Base-by-base conservation (phyloP, 2,113 vertebrate species). In the Ailurus styani region DNA sequence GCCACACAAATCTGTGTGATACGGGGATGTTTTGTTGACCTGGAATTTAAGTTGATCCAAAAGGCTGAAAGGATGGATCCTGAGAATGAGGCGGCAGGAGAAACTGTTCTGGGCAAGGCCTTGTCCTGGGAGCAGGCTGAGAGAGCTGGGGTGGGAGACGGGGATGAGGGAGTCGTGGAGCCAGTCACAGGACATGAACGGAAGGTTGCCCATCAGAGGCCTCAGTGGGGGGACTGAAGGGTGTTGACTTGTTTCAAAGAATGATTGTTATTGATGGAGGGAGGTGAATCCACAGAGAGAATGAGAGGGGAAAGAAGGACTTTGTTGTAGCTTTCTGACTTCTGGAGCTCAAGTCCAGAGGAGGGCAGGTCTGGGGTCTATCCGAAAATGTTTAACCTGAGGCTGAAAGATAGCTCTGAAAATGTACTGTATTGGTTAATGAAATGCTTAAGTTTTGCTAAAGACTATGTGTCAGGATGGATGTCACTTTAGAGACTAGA, bases 401-500 rank as follows among this genome's bases (percentile, higher is more conserved):
- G 54, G 55, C 88, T 93, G 17, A 86, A 84, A 68, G 34, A 40
- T 1, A 85, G 34, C 68, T 57, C 3, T 78, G 31, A 54, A 60
- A 47, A 70, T 1, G 34, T 45, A 82, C 73, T 47, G 27, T 66
- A 50, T n/a, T 82, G 52, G 45, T 87, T 50, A 50, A 55, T 75
- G 50, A 87, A 95, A 66, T 89, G n/a, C 52, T 73, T 21, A 87
- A 29, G n/a, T 68, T 82, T 83, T 75, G n/a, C 68, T 83, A 14
- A 92, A 79, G 50, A 57, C 47, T 42, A 40, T 45, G 40, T 79
- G 21, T 90, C 40, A 54, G 45, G 50, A 78, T 94, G 50, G 81
- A 42, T 47, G 7, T 25, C 60, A 29, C 52, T 3, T 73, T 20
- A n/a, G 34, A 25, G 31, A 66, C 21, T 42, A 77, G 47, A 93